A percentile compares a stretch with the other conserved stretches of the same genome.
These are phyloP conservation scores for Galeopterus variegatus DNA, from an alignment of 2,113 vertebrate genomes.

Conservation along the genomic window DNA sequence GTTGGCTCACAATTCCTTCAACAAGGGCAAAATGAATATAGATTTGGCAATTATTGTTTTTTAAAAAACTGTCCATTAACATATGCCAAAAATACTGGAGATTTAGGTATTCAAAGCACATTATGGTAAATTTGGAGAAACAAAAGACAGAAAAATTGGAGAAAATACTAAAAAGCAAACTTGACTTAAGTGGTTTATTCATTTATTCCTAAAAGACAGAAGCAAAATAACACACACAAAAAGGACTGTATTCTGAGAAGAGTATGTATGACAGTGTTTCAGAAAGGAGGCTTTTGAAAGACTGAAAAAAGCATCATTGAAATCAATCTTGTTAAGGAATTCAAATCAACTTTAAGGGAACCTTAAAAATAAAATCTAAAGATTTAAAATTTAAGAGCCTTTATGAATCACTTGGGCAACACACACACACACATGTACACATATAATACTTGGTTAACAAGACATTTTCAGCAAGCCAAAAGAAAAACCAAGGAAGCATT, in stretches of 20 bases:
- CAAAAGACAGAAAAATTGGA: background rate
- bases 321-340: background rate
- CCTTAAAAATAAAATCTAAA: conserved; percentile 48
- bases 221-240: conserved; percentile 4
- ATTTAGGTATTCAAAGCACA: conserved; percentile 26
- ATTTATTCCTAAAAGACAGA: conserved; percentile 4
- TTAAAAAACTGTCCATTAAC: conserved; percentile 10
- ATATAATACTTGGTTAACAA: background rate
- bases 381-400: conserved; percentile 40
- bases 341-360: background rate
- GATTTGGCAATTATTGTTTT: background rate
- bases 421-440: background rate
- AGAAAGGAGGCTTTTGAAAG: conserved; percentile 32
- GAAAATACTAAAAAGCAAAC: conserved; percentile 10
- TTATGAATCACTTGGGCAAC: conserved; percentile 4
- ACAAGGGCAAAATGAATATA: conserved; percentile 9
- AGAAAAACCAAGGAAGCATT: conserved; percentile 13
- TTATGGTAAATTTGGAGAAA: background rate
- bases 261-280: background rate
- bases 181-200: conserved; percentile 9
- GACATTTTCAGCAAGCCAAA: conserved; percentile 21
- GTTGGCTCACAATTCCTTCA: background rate
- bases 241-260: background rate
- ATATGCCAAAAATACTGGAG: conserved; percentile 7
- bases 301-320: background rate